phyloP scores from a whole-genome alignment of 2,888 invertebrate species.

The Athripsodes cinereus region DNA sequence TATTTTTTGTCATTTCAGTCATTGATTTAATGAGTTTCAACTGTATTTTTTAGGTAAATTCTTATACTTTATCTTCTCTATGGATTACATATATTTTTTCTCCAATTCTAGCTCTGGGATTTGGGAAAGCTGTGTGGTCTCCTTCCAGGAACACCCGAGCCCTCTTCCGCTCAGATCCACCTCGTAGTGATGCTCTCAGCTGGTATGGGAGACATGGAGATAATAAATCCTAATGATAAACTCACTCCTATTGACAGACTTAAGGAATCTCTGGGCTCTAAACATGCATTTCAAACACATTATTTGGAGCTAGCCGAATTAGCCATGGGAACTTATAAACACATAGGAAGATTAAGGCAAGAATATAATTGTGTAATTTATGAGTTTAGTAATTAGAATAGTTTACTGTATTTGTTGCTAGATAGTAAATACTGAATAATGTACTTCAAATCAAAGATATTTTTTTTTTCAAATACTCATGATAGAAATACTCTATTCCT shows the following conservation, averaged over 20 bases:
- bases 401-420: too few relatives aligned
- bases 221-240: conserved; percentile 31
- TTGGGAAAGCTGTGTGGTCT: conserved; percentile 87
- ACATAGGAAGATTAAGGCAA: conserved; percentile 67
- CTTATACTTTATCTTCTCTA: too few relatives aligned
- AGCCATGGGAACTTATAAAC: conserved; percentile 95
- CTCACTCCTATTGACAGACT: conserved; percentile 72
- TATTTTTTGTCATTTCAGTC: too few relatives aligned
- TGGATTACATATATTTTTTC: too few relatives aligned
- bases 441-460: too few relatives aligned
- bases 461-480: too few relatives aligned
- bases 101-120: conserved; percentile 59
- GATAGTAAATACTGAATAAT: too few relatives aligned
- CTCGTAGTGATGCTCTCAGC: conserved; percentile 85
- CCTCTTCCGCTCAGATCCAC: conserved; percentile 83
- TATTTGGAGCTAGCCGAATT: conserved; percentile 90
- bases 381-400: too few relatives aligned
- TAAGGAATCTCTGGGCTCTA: conserved; percentile 85
- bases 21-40: too few relatives aligned
- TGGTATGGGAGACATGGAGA: conserved; percentile 78
- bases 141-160: conserved; percentile 70
- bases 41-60: too few relatives aligned
- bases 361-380: too few relatives aligned
- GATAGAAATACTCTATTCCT: too few relatives aligned
- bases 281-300: conserved; percentile 81